Conservation (phyloP, 2,888 invertebrate genomes). For the Oligia strigilis region DNA sequence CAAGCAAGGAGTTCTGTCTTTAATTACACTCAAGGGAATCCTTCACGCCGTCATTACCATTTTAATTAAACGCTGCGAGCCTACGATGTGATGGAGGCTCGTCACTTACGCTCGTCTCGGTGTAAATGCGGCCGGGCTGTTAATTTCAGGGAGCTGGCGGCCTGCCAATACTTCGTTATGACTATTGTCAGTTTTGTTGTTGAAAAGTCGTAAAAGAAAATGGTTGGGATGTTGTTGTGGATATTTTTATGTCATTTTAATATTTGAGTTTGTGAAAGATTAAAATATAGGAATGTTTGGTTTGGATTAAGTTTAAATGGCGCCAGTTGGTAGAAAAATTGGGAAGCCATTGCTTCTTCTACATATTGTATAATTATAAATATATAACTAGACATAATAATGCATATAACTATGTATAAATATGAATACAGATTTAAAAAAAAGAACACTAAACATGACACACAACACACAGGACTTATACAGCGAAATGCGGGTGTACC, state of each 20-base stretch:
- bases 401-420: too few species aligned
- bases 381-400: too few species aligned
- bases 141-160: constrained; percentile 58
- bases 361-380: too few species aligned
- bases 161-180: constrained; percentile 60
- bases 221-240: constrained; percentile 13
- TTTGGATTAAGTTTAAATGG: neutral
- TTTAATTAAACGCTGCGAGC: constrained; percentile 60
- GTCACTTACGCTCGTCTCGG: constrained; percentile 39
- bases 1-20: constrained; percentile 38
- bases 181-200: constrained; percentile 51
- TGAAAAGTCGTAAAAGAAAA: constrained; percentile 39
- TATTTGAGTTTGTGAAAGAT: neutral
- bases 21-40: constrained; percentile 48
- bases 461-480: too few species aligned
- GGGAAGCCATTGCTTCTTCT: neutral
- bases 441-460: too few species aligned
- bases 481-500: too few species aligned
- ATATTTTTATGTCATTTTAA: constrained; percentile 35
- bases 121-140: constrained; percentile 49
- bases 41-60: constrained; percentile 52
- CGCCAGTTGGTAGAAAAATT: neutral
- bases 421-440: too few species aligned
- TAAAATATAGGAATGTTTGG: neutral
- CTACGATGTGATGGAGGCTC: constrained; percentile 26